These are phyloP conservation scores for Omphaloscelis lunosa DNA, from an alignment of 2,888 invertebrate species.

Conservation along the genomic window DNA sequence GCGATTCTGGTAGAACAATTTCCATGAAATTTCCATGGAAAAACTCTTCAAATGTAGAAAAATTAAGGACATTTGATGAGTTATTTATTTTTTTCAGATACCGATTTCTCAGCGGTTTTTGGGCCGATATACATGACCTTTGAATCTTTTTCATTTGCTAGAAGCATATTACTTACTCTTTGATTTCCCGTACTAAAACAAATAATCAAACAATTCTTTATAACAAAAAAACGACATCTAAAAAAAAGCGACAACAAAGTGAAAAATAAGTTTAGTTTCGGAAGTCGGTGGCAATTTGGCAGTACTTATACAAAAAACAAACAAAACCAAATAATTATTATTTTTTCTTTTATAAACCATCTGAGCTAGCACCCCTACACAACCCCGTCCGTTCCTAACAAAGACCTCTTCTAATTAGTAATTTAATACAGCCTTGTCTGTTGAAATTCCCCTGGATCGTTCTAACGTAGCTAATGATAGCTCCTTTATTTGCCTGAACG, in stretches of 20 bases:
- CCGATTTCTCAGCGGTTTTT: too few relatives aligned
- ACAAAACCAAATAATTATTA: neutral
- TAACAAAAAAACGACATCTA: neutral
- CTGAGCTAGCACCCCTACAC: conserved; percentile 30
- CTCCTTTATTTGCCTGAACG: conserved; percentile 44
- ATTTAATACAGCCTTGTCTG: conserved; percentile 60
- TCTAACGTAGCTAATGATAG: conserved; percentile 53
- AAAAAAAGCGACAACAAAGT: neutral
- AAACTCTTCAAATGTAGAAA: too few relatives aligned
- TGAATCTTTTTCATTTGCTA: too few relatives aligned
- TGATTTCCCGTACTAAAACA: too few relatives aligned
- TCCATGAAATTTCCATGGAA: too few relatives aligned
- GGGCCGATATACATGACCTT: too few relatives aligned
- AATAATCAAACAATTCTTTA: too few relatives aligned
- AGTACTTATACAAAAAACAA: neutral
- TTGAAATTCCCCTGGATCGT: conserved; percentile 44
- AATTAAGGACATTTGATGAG: too few relatives aligned
- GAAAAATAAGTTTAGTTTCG: neutral
- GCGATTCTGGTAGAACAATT: too few relatives aligned
- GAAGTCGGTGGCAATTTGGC: neutral
- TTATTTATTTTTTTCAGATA: too few relatives aligned
- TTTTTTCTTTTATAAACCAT: neutral
- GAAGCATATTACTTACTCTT: too few relatives aligned
- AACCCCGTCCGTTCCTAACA: conserved; percentile 26
- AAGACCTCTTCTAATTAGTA: conserved; percentile 60